Evolutionary conservation across 2,888 invertebrate genomes (phyloP).

Genomic region (Drosophila monieri): DNA sequence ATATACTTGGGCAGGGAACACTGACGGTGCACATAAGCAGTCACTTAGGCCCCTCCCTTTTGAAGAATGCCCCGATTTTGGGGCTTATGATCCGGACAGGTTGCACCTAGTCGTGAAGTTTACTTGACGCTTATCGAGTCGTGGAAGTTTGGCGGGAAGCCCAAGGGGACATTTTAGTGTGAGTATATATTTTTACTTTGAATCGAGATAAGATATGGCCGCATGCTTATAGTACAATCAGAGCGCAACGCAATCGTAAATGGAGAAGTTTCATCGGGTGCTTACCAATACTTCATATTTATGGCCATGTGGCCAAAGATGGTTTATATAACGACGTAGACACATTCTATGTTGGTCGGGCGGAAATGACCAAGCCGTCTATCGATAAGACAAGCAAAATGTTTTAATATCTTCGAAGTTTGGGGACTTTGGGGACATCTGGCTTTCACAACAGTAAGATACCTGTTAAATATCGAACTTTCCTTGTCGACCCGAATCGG

Average conservation of each 20-base stretch:
- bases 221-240: conserved; percentile 44
- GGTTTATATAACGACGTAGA: conserved; percentile 30
- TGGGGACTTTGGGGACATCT: neutral
- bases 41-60: neutral
- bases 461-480: conserved; percentile 1
- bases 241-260: conserved; percentile 32
- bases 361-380: conserved; percentile 59
- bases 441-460: too few species aligned
- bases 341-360: conserved; percentile 19
- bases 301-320: conserved; percentile 37
- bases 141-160: conserved; percentile 22
- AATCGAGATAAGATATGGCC: conserved; percentile 62
- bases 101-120: conserved; percentile 17
- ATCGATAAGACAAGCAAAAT: conserved; percentile 65
- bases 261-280: conserved; percentile 30
- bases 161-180: conserved; percentile 37
- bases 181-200: conserved; percentile 35
- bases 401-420: conserved; percentile 47
- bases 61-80: neutral
- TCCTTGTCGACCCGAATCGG: neutral
- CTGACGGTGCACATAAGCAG: neutral
- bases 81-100: conserved; percentile 29
- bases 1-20: conserved; percentile 12
- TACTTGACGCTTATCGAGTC: conserved; percentile 29
- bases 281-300: conserved; percentile 24